These are phyloP conservation scores for Dipodomys stephensi DNA, from an alignment of 2,113 vertebrate genomes.

Conservation along the genomic window DNA sequence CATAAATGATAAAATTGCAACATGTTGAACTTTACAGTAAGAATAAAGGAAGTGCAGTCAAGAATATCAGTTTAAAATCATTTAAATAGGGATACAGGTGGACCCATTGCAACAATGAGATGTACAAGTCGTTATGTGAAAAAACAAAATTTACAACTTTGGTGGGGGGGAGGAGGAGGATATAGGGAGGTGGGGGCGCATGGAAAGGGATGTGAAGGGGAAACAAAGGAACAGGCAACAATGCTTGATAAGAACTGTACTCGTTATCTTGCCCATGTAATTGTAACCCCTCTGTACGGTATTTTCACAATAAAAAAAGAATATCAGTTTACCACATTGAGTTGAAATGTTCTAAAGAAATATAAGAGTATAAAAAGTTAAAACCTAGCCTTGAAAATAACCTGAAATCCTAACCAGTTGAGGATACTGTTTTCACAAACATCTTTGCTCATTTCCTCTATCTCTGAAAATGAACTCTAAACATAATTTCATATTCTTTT, in stretches of 20 bases:
- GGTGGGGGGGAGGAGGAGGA: no score
- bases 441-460: slow-evolving; percentile 20
- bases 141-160: no score
- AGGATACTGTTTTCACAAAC: slow-evolving; percentile 1
- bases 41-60: neutral
- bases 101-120: no score
- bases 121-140: no score
- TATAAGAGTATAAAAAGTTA: neutral
- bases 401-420: neutral
- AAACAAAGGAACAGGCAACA: no score
- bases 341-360: slow-evolving; percentile 30
- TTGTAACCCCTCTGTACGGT: no score
- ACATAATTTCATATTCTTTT: neutral
- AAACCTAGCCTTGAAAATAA: neutral
- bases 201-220: no score
- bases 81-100: no score
- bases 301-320: neutral
- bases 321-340: neutral
- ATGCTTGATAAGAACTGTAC: no score
- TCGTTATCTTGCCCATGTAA: no score
- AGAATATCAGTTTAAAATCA: no score
- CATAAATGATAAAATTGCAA: neutral
- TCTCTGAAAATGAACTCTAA: slow-evolving; percentile 28
- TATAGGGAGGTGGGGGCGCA: no score
- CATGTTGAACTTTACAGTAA: neutral